Evolutionary conservation across 2,888 invertebrate genomes (phyloP), one percentile per base, ranked within the genome.

Genomic region (Willowsia nigromaculata): DNA sequence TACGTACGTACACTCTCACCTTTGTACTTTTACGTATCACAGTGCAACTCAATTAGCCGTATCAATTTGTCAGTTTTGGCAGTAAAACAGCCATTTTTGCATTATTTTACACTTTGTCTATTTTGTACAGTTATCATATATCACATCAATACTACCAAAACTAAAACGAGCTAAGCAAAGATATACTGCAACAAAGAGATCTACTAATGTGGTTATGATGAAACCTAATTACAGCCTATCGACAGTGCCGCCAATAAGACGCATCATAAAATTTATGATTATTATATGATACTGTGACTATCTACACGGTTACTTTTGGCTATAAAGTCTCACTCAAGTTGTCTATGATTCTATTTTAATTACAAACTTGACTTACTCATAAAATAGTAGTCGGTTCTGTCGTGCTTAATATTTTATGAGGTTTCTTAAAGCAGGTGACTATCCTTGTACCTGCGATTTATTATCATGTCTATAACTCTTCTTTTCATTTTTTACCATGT

Each of bases 11-110:
- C 59, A 27, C 25, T 6, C 25, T 11, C 59, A 59, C 27, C 27
- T 59, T 25, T 59, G 6, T 25, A 27, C 25, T 59, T 80, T 53
- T 37, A 59, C 27, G 37, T 68, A 68, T 68, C 68, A 18, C 68
- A 65, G 50, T 50, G 33, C 53, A 40, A 56, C 80, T 80, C 80
- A 80, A 80, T 80, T 80, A 80, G 80, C 18, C 33, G 56, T 80
- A 56, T 59, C 37, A 56, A 80, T 80, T 80, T 80, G 80, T 80
- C 80, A 56, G 80, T 80, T 59, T 80, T 80, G 80, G 37, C 59
- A 80, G 56, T 59, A 80, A 59, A 78, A 80, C 22, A 22, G 9
- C 18, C 22, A 40, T 18, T 40, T 22, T 37, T 37, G 15, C 47
- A 47, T 13, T 13, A 1, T 62, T 4, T 37, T 68, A 18, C 22